Evolutionary conservation across 2,797 vertebrate species (phyloP), one percentile per base, ranked within the genome.

Genomic region (Euphonia xanthogaster): DNA sequence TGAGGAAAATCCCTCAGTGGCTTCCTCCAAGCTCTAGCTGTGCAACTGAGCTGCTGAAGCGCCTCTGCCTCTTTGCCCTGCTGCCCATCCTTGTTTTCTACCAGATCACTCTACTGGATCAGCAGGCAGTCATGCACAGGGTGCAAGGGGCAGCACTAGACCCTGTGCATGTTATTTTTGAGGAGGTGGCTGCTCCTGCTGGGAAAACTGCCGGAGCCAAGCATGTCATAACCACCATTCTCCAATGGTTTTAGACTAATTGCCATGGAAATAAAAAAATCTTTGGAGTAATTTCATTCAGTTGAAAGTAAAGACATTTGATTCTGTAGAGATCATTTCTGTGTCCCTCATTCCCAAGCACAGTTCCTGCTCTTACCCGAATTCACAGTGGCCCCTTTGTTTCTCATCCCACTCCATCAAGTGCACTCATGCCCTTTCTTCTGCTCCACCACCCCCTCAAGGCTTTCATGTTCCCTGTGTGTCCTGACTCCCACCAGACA

Each of bases 341-440:
- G 12, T 35, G 60, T 6, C 78, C 40, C 63, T 80, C 31, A 6
- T 35, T 77, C 65, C 55, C 1, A 0, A 62, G 62, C 2, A 10
- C 3, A 92, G 70, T 61, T 86, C 54, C 76, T 14, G 27, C 79
- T 90, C 74, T 79, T 6, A 53, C 17, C 60, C 30, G 12, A 53
- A 84, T 40, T 42, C 78, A 94, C 60, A 96, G 88, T 3, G 53
- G 72, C 20, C n/a, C 16, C 65, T 88, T 90, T 96, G 93, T 94
- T 67, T 54, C 67, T 42, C 35, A 48, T 22, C 48, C 65, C 44
- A 53, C 44, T 35, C 70, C 63, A 66, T 2, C 31, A 30, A 91
- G 40, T 30, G 40, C 31, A 63, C 51, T 70, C 55, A 23, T 2
- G 31, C 12, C 30, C 55, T 3, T 90, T 86, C 63, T n/a, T 21